Evolutionary conservation across 2,888 invertebrate species (phyloP).

Genomic region (Pyrrhia umbra): DNA sequence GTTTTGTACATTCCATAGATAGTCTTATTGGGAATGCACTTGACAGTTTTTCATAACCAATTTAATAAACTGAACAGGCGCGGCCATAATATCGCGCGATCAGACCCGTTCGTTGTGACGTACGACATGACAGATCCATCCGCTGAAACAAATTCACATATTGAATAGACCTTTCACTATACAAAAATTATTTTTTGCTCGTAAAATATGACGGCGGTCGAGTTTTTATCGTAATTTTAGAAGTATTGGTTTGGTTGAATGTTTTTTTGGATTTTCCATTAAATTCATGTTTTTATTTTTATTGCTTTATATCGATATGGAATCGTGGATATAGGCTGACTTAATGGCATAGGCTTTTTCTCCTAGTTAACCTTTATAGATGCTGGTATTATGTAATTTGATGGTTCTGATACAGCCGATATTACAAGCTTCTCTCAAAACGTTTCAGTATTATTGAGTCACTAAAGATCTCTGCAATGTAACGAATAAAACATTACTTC

Average conservation of each 20-base stretch:
- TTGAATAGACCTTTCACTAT: slow-evolving; percentile 58
- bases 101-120: slow-evolving; percentile 63
- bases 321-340: too few species aligned
- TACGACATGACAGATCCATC: slow-evolving; percentile 76
- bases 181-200: slow-evolving; percentile 14
- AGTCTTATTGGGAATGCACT: neutral
- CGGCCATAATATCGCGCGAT: slow-evolving; percentile 38
- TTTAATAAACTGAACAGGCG: slow-evolving; percentile 47
- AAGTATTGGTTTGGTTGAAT: neutral
- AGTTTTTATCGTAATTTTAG: neutral
- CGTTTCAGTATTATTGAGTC: too few species aligned
- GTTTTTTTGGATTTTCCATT: neutral
- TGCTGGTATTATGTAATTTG: too few species aligned
- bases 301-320: too few species aligned
- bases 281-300: too few species aligned
- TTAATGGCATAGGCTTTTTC: too few species aligned
- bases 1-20: too few species aligned
- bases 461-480: too few species aligned
- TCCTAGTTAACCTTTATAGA: too few species aligned
- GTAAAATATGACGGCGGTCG: neutral
- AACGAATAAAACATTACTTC: too few species aligned
- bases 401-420: too few species aligned
- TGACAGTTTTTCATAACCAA: slow-evolving; percentile 37
- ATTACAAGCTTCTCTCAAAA: too few species aligned
- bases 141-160: slow-evolving; percentile 67